These are phyloP conservation scores for Scaptodrosophila latifasciaeformis DNA, from an alignment of 2,888 invertebrate species.

Conservation along the genomic window DNA sequence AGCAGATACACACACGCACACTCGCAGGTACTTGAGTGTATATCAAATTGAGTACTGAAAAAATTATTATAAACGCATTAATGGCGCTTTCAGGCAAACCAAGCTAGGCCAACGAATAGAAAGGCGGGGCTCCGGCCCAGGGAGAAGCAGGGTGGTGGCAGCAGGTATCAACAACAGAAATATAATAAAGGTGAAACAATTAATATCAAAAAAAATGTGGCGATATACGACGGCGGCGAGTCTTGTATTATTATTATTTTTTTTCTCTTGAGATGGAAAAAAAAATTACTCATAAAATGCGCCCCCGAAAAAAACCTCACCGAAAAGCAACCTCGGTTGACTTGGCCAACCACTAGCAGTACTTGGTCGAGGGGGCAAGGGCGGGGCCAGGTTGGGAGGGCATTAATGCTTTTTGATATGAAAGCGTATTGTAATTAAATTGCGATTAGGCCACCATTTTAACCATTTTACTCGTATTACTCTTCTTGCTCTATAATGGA, in stretches of 20 bases:
- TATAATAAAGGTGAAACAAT: slow-evolving; percentile 64
- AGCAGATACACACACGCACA: slow-evolving; percentile 13
- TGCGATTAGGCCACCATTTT: slow-evolving; percentile 76
- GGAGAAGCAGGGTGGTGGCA: slow-evolving; percentile 6
- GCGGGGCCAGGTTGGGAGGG: slow-evolving; percentile 19
- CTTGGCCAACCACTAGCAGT: neutral
- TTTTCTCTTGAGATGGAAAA: too few species aligned
- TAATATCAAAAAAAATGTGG: slow-evolving; percentile 53
- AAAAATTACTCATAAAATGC: slow-evolving; percentile 5
- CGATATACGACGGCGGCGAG: slow-evolving; percentile 30
- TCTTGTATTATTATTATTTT: too few species aligned
- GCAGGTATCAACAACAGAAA: slow-evolving; percentile 51
- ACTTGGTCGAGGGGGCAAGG: neutral
- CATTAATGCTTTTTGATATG: slow-evolving; percentile 70
- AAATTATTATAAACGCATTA: slow-evolving; percentile 70
- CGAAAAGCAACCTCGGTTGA: slow-evolving; percentile 8
- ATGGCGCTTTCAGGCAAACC: slow-evolving; percentile 48
- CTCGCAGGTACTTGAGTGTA: too few species aligned
- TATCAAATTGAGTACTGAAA: slow-evolving; percentile 47
- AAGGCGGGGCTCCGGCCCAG: neutral
- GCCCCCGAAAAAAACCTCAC: slow-evolving; percentile 25
- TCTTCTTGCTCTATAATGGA: slow-evolving; percentile 60
- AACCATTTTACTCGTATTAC: slow-evolving; percentile 62
- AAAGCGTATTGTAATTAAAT: slow-evolving; percentile 74
- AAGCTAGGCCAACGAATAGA: neutral